phyloP scores from a whole-genome alignment of 2,888 invertebrate species.

The Alcis repandata region DNA sequence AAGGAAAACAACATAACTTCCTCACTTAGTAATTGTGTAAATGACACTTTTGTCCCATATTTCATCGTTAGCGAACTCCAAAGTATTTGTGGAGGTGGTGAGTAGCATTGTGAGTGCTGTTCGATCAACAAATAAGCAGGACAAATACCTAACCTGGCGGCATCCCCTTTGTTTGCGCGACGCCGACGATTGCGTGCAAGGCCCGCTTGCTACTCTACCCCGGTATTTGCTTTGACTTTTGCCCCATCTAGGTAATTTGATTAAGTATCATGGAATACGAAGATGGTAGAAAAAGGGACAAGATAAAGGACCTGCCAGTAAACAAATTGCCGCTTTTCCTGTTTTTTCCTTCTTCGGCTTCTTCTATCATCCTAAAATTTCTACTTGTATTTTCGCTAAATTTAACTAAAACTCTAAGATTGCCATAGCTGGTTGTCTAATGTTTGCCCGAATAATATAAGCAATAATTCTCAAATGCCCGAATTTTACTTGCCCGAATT shows the following conservation, averaged over 20 bases:
- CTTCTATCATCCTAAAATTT: no score
- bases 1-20: constrained; percentile 16
- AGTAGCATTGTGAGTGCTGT: constrained; percentile 54
- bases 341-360: no score
- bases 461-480: no score
- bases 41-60: constrained; percentile 18
- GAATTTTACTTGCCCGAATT: no score
- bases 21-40: constrained; percentile 14
- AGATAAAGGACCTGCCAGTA: not conserved
- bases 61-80: constrained; percentile 39
- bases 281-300: not conserved
- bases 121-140: constrained; percentile 63
- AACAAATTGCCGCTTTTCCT: not conserved
- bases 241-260: constrained; percentile 23
- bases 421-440: no score
- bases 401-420: not conserved
- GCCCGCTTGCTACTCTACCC: constrained; percentile 36
- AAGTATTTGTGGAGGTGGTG: constrained; percentile 47
- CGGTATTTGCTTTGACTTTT: constrained; percentile 24
- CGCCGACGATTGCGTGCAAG: constrained; percentile 56
- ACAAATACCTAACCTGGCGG: constrained; percentile 60
- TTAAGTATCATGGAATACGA: constrained; percentile 4
- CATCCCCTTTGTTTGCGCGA: constrained; percentile 60
- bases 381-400: no score
- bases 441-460: no score